Conservation (phyloP, 2,797 vertebrate species). For the Acanthiza pusilla region DNA sequence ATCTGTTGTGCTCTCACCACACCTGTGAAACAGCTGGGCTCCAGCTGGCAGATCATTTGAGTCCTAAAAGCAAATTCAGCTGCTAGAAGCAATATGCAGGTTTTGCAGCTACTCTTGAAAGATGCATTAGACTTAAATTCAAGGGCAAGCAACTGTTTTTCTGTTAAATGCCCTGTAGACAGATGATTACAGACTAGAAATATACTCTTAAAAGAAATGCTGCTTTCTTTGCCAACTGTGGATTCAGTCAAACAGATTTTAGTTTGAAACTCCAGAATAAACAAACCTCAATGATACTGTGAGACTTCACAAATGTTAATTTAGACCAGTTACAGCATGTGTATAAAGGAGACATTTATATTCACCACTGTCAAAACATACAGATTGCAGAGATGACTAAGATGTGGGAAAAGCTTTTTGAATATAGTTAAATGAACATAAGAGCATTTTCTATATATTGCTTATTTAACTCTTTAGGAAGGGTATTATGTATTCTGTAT, state of each 20-base stretch:
- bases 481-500: not conserved
- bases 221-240: slow-evolving; percentile 46
- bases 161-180: slow-evolving; percentile 22
- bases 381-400: not conserved
- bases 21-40: slow-evolving; percentile 4
- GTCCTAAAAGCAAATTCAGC: not conserved
- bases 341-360: not conserved
- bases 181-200: slow-evolving; percentile 56
- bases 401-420: not conserved
- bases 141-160: slow-evolving; percentile 24
- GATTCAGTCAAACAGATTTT: slow-evolving; percentile 7
- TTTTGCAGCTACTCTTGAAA: slow-evolving; percentile 24
- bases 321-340: slow-evolving; percentile 20
- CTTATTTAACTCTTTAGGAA: not conserved
- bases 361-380: not conserved
- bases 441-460: not conserved
- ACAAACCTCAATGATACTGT: slow-evolving; percentile 56
- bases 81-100: not conserved
- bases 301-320: slow-evolving; percentile 28
- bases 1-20: not conserved
- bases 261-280: slow-evolving; percentile 67
- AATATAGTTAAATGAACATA: not conserved
- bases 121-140: not conserved
- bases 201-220: slow-evolving; percentile 17
- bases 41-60: not conserved